Percentiles rank a stretch among this genome's conserved stretches.
phyloP scores from a whole-genome alignment of 2,888 invertebrate species.

The Drosophila lacicola region DNA sequence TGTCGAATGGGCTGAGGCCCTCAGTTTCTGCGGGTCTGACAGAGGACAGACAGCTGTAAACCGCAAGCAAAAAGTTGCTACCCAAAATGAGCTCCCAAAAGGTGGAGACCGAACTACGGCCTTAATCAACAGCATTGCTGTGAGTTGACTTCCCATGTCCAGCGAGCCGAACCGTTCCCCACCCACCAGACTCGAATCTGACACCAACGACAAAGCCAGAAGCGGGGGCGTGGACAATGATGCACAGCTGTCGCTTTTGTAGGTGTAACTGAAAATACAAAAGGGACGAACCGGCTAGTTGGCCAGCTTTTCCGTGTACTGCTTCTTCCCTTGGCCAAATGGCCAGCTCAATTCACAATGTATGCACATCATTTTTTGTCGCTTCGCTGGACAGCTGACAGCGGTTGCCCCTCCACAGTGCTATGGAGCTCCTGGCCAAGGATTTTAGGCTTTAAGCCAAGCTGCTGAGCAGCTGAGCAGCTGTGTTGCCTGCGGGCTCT shows the following conservation, averaged over 20 bases:
- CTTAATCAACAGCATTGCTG: conserved; percentile 26
- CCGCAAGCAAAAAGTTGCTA: conserved; percentile 32
- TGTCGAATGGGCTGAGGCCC: background rate
- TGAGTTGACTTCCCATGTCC: conserved; percentile 4
- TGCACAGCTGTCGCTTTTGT: conserved; percentile 54
- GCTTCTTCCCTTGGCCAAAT: conserved; percentile 18
- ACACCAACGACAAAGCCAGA: conserved; percentile 45
- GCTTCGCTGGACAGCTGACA: conserved; percentile 66
- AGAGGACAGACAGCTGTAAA: conserved; percentile 26
- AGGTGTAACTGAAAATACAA: conserved; percentile 69
- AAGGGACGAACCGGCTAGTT: conserved; percentile 43
- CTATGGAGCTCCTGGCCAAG: conserved; percentile 21
- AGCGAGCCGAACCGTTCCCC: background rate
- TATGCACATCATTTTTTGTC: conserved; percentile 68
- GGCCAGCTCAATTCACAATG: conserved; percentile 21
- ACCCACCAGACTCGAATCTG: conserved; percentile 36
- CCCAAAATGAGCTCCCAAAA: conserved; percentile 17
- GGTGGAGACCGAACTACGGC: conserved; percentile 1
- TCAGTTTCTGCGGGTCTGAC: conserved; percentile 28
- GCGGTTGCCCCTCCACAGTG: conserved; percentile 42
- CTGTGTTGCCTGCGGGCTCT: conserved; percentile 26
- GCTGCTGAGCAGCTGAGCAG: conserved; percentile 33
- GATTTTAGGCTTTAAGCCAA: conserved; percentile 65
- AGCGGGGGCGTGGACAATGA: conserved; percentile 19
- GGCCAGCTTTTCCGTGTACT: conserved; percentile 18